phyloP scores from a whole-genome alignment of 2,797 vertebrate genomes.

The Kryptolebias ocellatus region DNA sequence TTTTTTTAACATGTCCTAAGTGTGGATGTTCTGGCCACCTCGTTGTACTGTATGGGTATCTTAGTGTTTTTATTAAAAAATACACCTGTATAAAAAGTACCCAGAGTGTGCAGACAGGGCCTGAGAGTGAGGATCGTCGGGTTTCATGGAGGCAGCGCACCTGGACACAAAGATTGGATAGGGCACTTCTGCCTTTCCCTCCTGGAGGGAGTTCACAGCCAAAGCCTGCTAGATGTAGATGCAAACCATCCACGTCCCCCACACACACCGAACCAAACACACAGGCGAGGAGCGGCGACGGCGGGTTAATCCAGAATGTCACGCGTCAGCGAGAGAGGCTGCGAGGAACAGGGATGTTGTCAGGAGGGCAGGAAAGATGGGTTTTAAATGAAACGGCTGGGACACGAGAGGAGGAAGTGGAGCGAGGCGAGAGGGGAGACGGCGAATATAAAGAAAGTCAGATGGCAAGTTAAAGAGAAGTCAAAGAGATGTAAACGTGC shows the following conservation, averaged over 20 bases:
- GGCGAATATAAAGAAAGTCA: slow-evolving; percentile 50
- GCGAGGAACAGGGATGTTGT: slow-evolving; percentile 51
- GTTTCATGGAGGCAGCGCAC: background rate
- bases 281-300: slow-evolving; percentile 14
- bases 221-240: slow-evolving; percentile 48
- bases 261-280: slow-evolving; percentile 66
- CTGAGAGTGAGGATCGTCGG: background rate
- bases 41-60: too few relatives aligned
- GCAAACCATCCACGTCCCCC: slow-evolving; percentile 47
- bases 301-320: slow-evolving; percentile 20
- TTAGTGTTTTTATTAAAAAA: too few relatives aligned
- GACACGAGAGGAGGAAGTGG: slow-evolving; percentile 5
- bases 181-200: slow-evolving; percentile 21
- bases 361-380: slow-evolving; percentile 32
- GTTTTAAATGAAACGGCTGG: background rate
- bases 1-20: too few relatives aligned
- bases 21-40: too few relatives aligned
- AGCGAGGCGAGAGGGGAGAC: slow-evolving; percentile 21
- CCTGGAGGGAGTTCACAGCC: slow-evolving; percentile 45
- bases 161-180: slow-evolving; percentile 8
- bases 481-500: slow-evolving; percentile 29
- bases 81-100: too few relatives aligned
- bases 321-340: slow-evolving; percentile 20
- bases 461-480: slow-evolving; percentile 43
- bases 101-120: too few relatives aligned